Evolutionary conservation across 2,888 invertebrate genomes (phyloP).

Genomic region (Perizoma affinitatum): DNA sequence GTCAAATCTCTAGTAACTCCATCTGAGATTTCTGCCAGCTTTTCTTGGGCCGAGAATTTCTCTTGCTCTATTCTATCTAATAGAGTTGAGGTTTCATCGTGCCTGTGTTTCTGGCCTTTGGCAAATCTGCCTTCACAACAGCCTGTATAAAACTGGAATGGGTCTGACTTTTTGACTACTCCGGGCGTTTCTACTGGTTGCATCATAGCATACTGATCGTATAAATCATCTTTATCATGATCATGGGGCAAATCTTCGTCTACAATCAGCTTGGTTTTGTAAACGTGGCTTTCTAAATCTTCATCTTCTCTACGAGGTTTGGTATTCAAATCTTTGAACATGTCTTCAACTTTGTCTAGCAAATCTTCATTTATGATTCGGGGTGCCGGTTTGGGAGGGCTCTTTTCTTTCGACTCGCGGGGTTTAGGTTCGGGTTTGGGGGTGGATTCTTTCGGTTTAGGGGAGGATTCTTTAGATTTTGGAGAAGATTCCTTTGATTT

Average conservation of each 20-base stretch:
- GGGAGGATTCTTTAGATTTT: conserved; percentile 48
- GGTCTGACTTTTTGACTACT: conserved; percentile 58
- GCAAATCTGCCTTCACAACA: conserved; percentile 69
- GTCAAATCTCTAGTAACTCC: conserved; percentile 56
- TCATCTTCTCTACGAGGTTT: conserved; percentile 68
- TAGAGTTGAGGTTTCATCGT: conserved; percentile 74
- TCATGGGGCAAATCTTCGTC: conserved; percentile 65
- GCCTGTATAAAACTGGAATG: conserved; percentile 68
- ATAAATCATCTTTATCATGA: conserved; percentile 61
- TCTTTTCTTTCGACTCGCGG: conserved; percentile 56
- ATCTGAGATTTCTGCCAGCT: conserved; percentile 60
- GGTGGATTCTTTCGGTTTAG: conserved; percentile 52
- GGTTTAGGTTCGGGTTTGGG: conserved; percentile 68
- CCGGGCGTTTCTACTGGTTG: conserved; percentile 75
- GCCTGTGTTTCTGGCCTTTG: conserved; percentile 68
- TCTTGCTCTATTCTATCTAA: conserved; percentile 74
- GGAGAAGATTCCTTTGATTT: conserved; percentile 61
- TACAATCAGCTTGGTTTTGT: conserved; percentile 72
- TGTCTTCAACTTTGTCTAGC: conserved; percentile 79
- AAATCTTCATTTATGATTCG: conserved; percentile 76
- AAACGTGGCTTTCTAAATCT: conserved; percentile 63
- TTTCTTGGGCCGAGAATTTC: conserved; percentile 71
- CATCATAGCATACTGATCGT: conserved; percentile 74
- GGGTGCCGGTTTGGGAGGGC: conserved; percentile 74
- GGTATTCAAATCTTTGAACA: conserved; percentile 74